Evolutionary conservation across 2,797 vertebrate genomes (phyloP).

Genomic region (Xiphophorus birchmanni): DNA sequence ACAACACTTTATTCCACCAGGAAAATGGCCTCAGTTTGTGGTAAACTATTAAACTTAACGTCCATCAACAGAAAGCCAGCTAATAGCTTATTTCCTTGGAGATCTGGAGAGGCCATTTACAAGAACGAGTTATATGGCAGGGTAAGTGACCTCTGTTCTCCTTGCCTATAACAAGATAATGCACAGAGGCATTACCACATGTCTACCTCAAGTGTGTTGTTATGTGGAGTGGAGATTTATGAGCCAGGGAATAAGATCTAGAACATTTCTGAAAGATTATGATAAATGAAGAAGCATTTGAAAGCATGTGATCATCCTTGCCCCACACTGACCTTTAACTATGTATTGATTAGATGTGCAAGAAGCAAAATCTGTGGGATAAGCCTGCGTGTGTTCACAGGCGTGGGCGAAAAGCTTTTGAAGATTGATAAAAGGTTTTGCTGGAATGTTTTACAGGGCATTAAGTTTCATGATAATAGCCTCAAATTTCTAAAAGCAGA

Average conservation of each 20-base stretch:
- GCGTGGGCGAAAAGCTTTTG: conserved; percentile 16
- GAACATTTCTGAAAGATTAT: conserved; percentile 26
- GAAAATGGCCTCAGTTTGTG: conserved; percentile 43
- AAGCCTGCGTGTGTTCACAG: conserved; percentile 18
- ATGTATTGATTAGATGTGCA: background rate
- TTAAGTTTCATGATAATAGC: conserved; percentile 49
- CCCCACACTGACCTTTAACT: conserved; percentile 4
- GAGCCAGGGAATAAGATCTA: conserved; percentile 22
- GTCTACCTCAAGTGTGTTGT: conserved; percentile 28
- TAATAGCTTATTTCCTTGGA: conserved; percentile 55
- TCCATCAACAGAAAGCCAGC: conserved; percentile 33
- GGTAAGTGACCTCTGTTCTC: conserved; percentile 14
- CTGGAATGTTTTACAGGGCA: conserved; percentile 36
- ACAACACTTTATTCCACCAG: conserved; percentile 31
- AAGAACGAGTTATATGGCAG: conserved; percentile 38
- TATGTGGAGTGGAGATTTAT: conserved; percentile 45
- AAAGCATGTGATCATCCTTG: background rate
- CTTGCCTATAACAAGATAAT: conserved; percentile 61
- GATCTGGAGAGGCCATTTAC: conserved; percentile 54
- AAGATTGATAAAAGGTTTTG: conserved; percentile 33
- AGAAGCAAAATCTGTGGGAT: conserved; percentile 23
- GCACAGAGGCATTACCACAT: conserved; percentile 33
- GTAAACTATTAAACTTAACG: conserved; percentile 42
- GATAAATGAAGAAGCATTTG: conserved; percentile 39
- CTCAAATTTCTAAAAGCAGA: conserved; percentile 34